Base-by-base conservation (phyloP, 2,888 invertebrate species). In the Zelleria hepariella region DNA sequence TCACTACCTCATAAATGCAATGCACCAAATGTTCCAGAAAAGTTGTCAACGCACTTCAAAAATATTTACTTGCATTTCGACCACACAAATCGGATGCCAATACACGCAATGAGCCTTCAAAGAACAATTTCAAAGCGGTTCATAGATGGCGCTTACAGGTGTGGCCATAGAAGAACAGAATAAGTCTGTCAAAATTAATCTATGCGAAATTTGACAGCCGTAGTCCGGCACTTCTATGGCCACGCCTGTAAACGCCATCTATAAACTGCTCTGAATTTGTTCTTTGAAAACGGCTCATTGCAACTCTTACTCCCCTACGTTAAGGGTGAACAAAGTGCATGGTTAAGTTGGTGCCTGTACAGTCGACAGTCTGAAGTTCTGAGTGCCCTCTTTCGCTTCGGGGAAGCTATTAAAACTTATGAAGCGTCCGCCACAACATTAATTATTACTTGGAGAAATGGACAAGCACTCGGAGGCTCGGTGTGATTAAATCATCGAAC, bases 401-500 rank as follows among this genome's bases (percentile, higher is more conserved):
- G 18, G 42, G 51, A 51, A 23, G 7, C 51, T 51, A 51, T 51
- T 51, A 51, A 51, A 51, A 51, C 51, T 51, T 51, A 20, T 10
- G 23, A 51, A 51, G 51, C 51, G 20, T 7, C 51, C 8, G 51
- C 51, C 21, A 51, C 18, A 51, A 51, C 51, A 51, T 51, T 51
- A 51, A 51, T 51, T n/a, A n/a, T n/a, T 51, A 51, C 51, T 51
- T 51, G 10, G 51, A 51, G 51, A 51, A 51, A 51, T 51, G 51
- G 51, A 51, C 51, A 51, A 51, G 51, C 51, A 51, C 51, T 51
- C 51, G 8, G 32, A 10, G n/a, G 51, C 51, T 8, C 51, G 7
- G 8, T 20, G 20, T 51, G 23, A 51, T 51, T 51, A 51, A 21
- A 51, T 23, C 21, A 51, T 51, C 51, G 51, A 51, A 51, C 21